Evolutionary conservation across 2,888 invertebrate species (phyloP), one percentile per base, ranked within the genome.

Genomic region (Sisyra terminalis): DNA sequence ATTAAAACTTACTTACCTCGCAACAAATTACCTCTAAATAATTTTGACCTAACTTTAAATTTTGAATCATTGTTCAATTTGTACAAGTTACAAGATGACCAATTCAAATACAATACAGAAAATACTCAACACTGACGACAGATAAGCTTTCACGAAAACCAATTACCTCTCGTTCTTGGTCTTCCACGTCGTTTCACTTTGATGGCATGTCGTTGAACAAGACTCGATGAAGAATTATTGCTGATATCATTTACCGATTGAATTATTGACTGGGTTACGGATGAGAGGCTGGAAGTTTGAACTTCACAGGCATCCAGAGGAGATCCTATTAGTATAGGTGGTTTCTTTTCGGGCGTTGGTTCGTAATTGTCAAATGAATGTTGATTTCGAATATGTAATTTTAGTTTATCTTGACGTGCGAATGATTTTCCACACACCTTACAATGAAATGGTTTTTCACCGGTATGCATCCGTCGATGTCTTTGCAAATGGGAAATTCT

Each of bases 371-470:
- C 40, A 18, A 34, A 32, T 7, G 24, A 24, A 11, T 43, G 32
- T 7, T 38, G 16, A 8, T 17, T 29, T 11, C 37, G 30, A 13
- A 38, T 29, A 18, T 43, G 43, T 7, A 31, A 8, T 13, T 30
- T 37, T 17, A 43, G 14, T 38, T 43, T 43, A 30, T 43, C 43
- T n/a, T 18, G 30, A 2, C 43, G 34, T n/a, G 43, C 16, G 16
- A 43, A 43, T 4, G 11, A 13, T n/a, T 31, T 14, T 15, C 30
- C 43, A 30, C 43, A 43, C 3, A 30, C 17, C 8, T 38, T 43
- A 16, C 43, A 43, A 15, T 16, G 11, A 30, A 38, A 43, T 9
- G 35, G 38, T 2, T 29, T 35, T 16, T 42, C 37, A n/a, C 36
- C 42, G 9, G 36, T 37, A 38, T 38, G 38, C 9, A 31, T 38